Evolutionary conservation across 2,888 invertebrate genomes (phyloP).

Genomic region (Yponomeuta cagnagella): DNA sequence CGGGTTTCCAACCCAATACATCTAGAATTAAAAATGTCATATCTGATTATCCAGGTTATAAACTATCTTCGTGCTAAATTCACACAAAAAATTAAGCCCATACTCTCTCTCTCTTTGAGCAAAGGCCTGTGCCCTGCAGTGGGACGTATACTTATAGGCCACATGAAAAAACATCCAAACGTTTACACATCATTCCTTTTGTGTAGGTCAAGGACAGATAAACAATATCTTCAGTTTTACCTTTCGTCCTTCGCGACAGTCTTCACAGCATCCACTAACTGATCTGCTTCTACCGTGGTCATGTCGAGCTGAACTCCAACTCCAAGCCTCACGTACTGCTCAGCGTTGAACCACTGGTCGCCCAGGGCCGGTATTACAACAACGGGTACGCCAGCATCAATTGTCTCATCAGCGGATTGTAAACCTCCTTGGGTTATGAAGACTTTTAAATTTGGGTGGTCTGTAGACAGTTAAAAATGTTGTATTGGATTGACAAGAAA

Average conservation of each 20-base stretch:
- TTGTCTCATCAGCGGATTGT: constrained; percentile 31
- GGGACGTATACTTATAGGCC: no score
- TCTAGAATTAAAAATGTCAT: no score
- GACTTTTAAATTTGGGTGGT: constrained; percentile 30
- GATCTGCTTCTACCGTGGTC: constrained; percentile 23
- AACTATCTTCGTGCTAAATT: no score
- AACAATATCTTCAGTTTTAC: constrained; percentile 15
- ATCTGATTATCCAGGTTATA: no score
- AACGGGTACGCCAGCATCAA: constrained; percentile 29
- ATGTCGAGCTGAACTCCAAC: constrained; percentile 28
- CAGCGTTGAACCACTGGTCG: constrained; percentile 29
- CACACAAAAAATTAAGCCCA: no score
- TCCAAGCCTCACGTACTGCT: constrained; percentile 26
- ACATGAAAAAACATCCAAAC: no score
- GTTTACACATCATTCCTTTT: no score
- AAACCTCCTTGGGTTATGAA: constrained; percentile 32
- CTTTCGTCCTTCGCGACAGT: constrained; percentile 21
- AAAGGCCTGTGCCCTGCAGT: no score
- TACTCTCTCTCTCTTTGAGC: no score
- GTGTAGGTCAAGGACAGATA: no score
- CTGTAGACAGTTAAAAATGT: constrained; percentile 23
- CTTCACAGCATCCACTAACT: constrained; percentile 16
- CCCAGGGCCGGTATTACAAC: constrained; percentile 28
- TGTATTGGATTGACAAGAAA: background rate
- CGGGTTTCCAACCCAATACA: no score